Evolutionary conservation across 2,797 vertebrate genomes (phyloP), one percentile per base, ranked within the genome.

Genomic region (Geotria australis): DNA sequence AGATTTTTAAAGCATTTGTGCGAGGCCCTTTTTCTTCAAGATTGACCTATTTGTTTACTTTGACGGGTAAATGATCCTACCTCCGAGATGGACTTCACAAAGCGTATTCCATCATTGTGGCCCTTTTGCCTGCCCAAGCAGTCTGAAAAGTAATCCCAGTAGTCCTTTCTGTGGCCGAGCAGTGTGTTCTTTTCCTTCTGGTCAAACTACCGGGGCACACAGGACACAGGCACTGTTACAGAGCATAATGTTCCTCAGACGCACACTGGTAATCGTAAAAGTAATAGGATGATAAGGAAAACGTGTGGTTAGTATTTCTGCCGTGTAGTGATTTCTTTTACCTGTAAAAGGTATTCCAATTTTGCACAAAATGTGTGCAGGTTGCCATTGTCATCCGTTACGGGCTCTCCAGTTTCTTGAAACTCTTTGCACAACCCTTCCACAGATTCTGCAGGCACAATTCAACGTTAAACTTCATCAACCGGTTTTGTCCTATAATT

Each of bases 331-430:
- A 38, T 38, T 38, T 38, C 24, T 38, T 68, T 70, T 64, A 95
- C 89, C 76, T 96, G 89, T 46, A 96, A 69, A 63, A 96, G 75
- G 61, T 96, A 96, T 59, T 96, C 89, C 55, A 96, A 73, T 65
- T 88, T 96, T 64, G 85, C 85, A 62, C 82, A 95, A 68, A 95
- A 88, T 63, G 85, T 94, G 58, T 95, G 86, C 64, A 96, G 70
- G 68, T 72, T 88, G 60, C 68, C 68, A 62, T 82, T 88, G 72
- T 96, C 85, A 64, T 96, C 89, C 45, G 83, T 93, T 66, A 96
- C 73, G 0, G 89, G 85, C 56, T 96, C 89, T 10, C 79, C 82
- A n/a, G 63, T 73, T 69, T 89, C 84, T 64, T 70, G 76, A 69
- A 82, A 84, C 64, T 95, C 85, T 64, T 75, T 83, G 60, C 72